A percentile compares a stretch with the other conserved stretches of the same genome.
Conservation (phyloP, 1,140 invertebrate genomes). For the Caenorhabditis inopinata region DNA sequence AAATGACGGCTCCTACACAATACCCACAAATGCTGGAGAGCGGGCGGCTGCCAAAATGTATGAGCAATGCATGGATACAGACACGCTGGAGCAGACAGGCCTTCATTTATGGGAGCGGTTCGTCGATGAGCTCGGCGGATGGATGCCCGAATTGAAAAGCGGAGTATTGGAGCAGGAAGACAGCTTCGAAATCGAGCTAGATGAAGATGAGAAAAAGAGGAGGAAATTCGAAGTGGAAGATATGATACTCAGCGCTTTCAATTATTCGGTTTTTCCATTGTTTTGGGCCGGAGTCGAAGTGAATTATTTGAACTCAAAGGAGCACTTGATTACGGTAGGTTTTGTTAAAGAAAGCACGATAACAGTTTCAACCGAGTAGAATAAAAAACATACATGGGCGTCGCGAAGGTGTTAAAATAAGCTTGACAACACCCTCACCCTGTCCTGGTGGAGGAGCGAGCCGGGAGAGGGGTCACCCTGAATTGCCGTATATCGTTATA, state of each 20-base stretch:
- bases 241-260: slow-evolving; percentile 11
- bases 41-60: background rate
- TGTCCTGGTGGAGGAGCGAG: no score
- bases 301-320: slow-evolving; percentile 25
- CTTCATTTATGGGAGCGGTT: background rate
- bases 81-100: background rate
- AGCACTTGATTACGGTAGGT: slow-evolving; percentile 38
- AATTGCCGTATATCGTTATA: no score
- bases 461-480: no score
- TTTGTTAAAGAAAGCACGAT: no score
- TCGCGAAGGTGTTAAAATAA: no score
- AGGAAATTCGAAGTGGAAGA: background rate
- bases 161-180: background rate
- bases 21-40: background rate
- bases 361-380: no score
- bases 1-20: background rate
- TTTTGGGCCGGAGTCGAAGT: slow-evolving; percentile 36
- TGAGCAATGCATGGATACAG: slow-evolving; percentile 15
- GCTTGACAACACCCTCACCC: no score
- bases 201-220: slow-evolving; percentile 23
- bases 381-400: no score
- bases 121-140: slow-evolving; percentile 18
- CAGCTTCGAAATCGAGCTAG: slow-evolving; percentile 7
- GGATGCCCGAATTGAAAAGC: slow-evolving; percentile 35
- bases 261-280: slow-evolving; percentile 33